Evolutionary conservation across 2,113 vertebrate genomes (phyloP), one percentile per base, ranked within the genome.

Genomic region (Seriola quinqueradiata): DNA sequence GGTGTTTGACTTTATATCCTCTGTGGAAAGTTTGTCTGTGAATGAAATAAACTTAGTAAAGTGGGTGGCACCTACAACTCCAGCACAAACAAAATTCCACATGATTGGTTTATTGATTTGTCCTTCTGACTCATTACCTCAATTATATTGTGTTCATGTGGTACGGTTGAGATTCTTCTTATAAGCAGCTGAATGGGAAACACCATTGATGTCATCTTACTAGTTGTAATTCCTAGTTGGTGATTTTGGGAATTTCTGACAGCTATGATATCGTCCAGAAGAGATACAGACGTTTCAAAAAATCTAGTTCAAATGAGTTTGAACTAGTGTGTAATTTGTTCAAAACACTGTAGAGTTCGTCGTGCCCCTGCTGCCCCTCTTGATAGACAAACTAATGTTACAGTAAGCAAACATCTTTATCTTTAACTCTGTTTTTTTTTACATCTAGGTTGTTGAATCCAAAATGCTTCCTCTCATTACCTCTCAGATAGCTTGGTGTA

Each of bases 21-120:
- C 44, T 77, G 54, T 84, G 69, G 54, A 79, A 50, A n/a, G 40
- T 72, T 68, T 52, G 54, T 74, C 25, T 25, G 46, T 83, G 77
- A 83, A 83, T 82, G 42, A 69, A 77, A 25, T 57, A 13, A 88
- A 88, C 23, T 65, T 79, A 36, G 38, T 40, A 32, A 65, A 73
- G 85, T 77, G 75, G 76, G 61, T 40, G 80, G 36, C 83, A 86
- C 52, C 32, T 81, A 83, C 70, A 89, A 82, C 89, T 85, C 67
- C 9, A 72, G 14, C 21, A 75, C 32, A 16, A 36, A 40, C 13
- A 75, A 32, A 73, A 36, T 38, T 25, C 5, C 32, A 28, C 58
- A 52, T 0, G 1, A 67, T 70, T 16, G 16, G 13, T 66, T 80
- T 48, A 76, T 32, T 44, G 55, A 72, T 78, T 81, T 61, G 16